Percentiles rank a stretch among this genome's conserved stretches.
These are phyloP conservation scores for Callospermophilus lateralis DNA, from an alignment of 2,113 vertebrate genomes.

Conservation along the genomic window DNA sequence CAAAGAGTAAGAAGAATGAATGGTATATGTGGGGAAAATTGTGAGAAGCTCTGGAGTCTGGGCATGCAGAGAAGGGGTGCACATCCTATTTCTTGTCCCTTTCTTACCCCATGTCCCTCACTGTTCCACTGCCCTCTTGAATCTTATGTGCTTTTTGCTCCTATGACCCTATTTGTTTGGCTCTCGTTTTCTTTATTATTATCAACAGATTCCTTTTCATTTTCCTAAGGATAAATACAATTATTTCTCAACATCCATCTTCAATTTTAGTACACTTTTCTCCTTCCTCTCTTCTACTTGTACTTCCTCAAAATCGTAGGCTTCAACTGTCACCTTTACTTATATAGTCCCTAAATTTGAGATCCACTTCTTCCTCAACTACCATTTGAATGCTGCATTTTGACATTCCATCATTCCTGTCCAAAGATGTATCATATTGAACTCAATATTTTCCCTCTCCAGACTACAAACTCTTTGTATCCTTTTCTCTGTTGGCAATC, in stretches of 20 bases:
- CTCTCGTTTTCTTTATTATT: neutral
- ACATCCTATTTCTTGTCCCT: neutral
- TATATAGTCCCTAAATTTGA: neutral
- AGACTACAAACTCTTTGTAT: neutral
- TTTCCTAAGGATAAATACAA: neutral
- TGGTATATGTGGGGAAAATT: neutral
- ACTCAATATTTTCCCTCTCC: neutral
- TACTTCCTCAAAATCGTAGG: neutral
- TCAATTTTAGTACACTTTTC: neutral
- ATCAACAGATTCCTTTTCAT: neutral
- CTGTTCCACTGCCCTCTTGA: neutral
- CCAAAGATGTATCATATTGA: neutral
- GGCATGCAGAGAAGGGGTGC: neutral
- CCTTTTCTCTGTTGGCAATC: neutral
- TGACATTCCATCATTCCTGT: neutral
- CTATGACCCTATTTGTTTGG: neutral
- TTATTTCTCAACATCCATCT: neutral
- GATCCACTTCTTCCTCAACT: neutral
- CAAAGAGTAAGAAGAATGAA: neutral
- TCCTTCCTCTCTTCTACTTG: neutral
- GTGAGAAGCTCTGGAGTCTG: neutral
- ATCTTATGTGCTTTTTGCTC: neutral
- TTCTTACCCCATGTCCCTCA: fast-evolving
- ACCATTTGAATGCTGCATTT: neutral
- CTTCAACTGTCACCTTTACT: neutral